Evolutionary conservation across 2,888 invertebrate genomes (phyloP).

Genomic region (Deilephila elpenor): DNA sequence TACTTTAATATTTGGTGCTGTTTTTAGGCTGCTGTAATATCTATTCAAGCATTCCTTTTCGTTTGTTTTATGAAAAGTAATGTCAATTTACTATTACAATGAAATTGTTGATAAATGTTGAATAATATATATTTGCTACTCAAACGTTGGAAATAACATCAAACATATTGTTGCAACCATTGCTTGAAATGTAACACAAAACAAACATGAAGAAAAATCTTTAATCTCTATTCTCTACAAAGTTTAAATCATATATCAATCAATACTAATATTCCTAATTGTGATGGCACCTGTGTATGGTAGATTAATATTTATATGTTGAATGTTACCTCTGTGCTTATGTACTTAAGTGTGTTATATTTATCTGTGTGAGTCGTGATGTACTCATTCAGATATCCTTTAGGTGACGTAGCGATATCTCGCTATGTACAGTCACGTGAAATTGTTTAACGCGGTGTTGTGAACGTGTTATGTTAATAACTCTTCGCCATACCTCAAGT

Average conservation of each 20-base stretch:
- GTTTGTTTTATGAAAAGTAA: neutral
- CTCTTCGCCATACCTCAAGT: neutral
- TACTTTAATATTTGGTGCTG: conserved; percentile 4
- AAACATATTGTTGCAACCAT: neutral
- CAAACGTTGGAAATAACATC: neutral
- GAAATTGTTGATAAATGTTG: neutral
- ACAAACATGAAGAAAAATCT: neutral
- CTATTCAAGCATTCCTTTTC: neutral
- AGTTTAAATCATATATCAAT: neutral
- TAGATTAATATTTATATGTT: conserved; percentile 18
- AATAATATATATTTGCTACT: neutral
- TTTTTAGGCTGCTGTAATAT: neutral
- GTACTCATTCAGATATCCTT: conserved; percentile 29
- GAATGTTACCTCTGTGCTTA: conserved; percentile 11
- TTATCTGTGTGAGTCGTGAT: conserved; percentile 24
- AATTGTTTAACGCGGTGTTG: conserved; percentile 2
- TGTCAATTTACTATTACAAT: conserved; percentile 11
- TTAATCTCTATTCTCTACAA: too few species aligned
- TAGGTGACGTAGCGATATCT: conserved; percentile 12
- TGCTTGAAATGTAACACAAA: neutral
- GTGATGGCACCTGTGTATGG: neutral
- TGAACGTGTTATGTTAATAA: conserved; percentile 8
- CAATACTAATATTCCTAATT: neutral
- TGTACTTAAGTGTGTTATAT: conserved; percentile 22
- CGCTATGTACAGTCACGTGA: neutral